Percentiles rank a stretch among this genome's conserved stretches.
These are phyloP conservation scores for Cerastis leucographa DNA, from an alignment of 2,888 invertebrate species.

Conservation along the genomic window DNA sequence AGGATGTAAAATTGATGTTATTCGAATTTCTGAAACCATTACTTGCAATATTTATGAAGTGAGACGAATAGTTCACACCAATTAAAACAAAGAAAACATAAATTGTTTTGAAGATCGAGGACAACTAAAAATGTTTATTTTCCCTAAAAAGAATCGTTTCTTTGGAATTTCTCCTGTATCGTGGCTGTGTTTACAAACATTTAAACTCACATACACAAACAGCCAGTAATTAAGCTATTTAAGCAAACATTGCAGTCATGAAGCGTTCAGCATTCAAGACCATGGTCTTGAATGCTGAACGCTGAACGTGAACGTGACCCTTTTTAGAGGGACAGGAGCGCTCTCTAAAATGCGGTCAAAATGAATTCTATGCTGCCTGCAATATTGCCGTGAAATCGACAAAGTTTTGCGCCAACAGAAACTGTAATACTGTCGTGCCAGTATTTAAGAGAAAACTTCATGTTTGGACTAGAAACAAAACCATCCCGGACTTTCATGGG, in stretches of 20 bases:
- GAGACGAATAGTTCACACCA: not conserved
- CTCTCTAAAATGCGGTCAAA: not conserved
- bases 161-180: too few species aligned
- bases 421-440: too few species aligned
- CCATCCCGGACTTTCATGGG: not conserved
- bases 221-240: not conserved
- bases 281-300: too few species aligned
- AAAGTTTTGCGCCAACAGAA: too few species aligned
- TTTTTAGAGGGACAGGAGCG: not conserved
- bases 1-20: conserved; percentile 14
- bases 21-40: conserved; percentile 30
- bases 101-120: not conserved
- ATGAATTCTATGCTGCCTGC: not conserved
- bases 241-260: not conserved
- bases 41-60: not conserved
- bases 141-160: too few species aligned
- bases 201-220: too few species aligned
- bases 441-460: not conserved
- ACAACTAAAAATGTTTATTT: not conserved
- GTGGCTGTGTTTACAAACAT: too few species aligned
- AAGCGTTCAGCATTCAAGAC: not conserved
- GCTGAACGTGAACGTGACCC: too few species aligned
- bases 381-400: not conserved
- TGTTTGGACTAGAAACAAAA: not conserved
- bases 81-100: conserved; percentile 1